Evolutionary conservation across 2,888 invertebrate genomes (phyloP).

Genomic region (Panzeria rudis): DNA sequence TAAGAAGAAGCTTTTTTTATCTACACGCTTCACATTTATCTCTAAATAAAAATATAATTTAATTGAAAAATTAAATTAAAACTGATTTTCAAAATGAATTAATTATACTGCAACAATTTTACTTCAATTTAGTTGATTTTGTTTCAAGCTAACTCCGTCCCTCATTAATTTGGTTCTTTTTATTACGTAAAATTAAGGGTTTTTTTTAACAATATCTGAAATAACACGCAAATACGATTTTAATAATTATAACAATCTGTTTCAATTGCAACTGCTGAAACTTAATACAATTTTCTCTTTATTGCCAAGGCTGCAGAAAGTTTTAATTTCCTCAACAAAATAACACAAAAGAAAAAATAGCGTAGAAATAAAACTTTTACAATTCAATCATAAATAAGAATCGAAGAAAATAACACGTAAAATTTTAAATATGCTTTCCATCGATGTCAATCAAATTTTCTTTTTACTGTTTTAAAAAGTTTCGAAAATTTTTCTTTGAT

Average conservation of each 20-base stretch:
- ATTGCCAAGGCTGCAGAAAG: slow-evolving; percentile 13
- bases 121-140: no score
- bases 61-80: no score
- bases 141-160: no score
- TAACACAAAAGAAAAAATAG: not conserved
- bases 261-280: not conserved
- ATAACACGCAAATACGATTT: not conserved
- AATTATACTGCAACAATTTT: no score
- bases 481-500: not conserved
- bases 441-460: slow-evolving; percentile 55
- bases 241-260: not conserved
- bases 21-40: no score
- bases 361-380: slow-evolving; percentile 6
- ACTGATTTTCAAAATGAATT: no score
- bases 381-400: slow-evolving; percentile 20
- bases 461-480: slow-evolving; percentile 41
- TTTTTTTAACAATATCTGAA: not conserved
- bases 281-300: not conserved
- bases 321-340: slow-evolving; percentile 14
- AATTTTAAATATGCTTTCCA: slow-evolving; percentile 39
- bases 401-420: slow-evolving; percentile 24
- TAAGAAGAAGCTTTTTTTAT: no score
- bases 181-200: not conserved
- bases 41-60: no score
- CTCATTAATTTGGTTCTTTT: no score